These are phyloP conservation scores for Drosophila acutilabella DNA, from an alignment of 2,888 invertebrate genomes.

Conservation along the genomic window DNA sequence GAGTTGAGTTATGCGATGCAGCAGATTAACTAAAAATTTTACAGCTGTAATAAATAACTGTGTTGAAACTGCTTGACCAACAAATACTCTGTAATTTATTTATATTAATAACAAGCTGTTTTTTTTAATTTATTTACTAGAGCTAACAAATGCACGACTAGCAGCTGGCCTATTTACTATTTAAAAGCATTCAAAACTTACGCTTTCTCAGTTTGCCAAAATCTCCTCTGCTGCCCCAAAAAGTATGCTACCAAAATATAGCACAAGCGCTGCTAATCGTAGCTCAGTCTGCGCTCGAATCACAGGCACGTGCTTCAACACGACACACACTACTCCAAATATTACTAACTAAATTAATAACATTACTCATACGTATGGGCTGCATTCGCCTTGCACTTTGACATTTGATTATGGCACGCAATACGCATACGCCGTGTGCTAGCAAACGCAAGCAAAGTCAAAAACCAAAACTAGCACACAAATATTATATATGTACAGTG, in stretches of 20 bases:
- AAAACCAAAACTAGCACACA: conserved; percentile 17
- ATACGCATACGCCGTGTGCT: conserved; percentile 22
- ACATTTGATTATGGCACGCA: conserved; percentile 76
- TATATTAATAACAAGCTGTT: neutral
- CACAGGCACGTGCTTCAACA: neutral
- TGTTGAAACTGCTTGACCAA: neutral
- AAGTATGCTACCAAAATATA: neutral
- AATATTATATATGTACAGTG: conserved; percentile 3
- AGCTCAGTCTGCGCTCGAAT: neutral
- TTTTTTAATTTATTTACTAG: too few relatives aligned
- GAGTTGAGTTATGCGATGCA: too few relatives aligned
- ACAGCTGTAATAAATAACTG: neutral
- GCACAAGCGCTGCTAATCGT: neutral
- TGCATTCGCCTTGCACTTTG: conserved; percentile 43
- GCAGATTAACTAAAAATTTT: neutral
- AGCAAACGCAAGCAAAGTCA: conserved; percentile 41
- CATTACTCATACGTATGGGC: conserved; percentile 16
- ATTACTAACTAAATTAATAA: conserved; percentile 8
- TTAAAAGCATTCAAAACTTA: too few relatives aligned
- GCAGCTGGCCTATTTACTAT: too few relatives aligned
- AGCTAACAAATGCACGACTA: too few relatives aligned
- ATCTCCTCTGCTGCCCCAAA: neutral
- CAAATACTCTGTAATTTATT: neutral
- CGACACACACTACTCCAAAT: neutral
- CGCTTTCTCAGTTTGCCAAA: neutral